A percentile compares a stretch with the other conserved stretches of the same genome.
phyloP scores from a whole-genome alignment of 2,113 vertebrate genomes.

The Cyanoderma ruficeps region DNA sequence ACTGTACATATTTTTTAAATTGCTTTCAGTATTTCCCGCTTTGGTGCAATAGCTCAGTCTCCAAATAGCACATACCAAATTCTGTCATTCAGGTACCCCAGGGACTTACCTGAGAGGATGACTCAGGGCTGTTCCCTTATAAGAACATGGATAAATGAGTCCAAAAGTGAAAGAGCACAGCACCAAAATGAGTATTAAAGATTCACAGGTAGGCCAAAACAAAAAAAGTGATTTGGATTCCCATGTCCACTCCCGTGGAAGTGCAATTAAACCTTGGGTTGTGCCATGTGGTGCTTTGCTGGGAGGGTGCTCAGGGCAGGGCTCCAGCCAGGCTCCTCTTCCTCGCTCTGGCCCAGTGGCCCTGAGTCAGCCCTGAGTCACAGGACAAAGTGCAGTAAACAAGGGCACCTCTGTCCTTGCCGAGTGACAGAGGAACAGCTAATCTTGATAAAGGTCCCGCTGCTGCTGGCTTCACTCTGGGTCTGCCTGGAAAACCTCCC shows the following conservation, averaged over 20 bases:
- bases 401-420: background rate
- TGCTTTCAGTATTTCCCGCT: background rate
- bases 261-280: background rate
- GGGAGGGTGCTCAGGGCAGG: background rate
- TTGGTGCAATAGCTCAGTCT: background rate
- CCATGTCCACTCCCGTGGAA: background rate
- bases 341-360: background rate
- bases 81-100: background rate
- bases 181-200: background rate
- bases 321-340: background rate
- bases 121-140: background rate
- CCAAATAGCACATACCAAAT: background rate
- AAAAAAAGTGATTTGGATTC: background rate
- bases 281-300: background rate
- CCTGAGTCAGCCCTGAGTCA: background rate
- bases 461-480: background rate
- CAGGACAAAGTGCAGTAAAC: background rate
- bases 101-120: background rate
- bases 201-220: background rate
- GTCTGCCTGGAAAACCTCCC: background rate
- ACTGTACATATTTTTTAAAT: background rate
- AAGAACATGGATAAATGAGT: background rate
- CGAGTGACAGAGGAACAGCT: background rate
- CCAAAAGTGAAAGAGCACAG: background rate
- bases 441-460: background rate